Percentiles rank a stretch among this genome's conserved stretches.
These are phyloP conservation scores for Dufourea novaeangliae DNA, from an alignment of 1,140 invertebrate genomes.

Conservation along the genomic window DNA sequence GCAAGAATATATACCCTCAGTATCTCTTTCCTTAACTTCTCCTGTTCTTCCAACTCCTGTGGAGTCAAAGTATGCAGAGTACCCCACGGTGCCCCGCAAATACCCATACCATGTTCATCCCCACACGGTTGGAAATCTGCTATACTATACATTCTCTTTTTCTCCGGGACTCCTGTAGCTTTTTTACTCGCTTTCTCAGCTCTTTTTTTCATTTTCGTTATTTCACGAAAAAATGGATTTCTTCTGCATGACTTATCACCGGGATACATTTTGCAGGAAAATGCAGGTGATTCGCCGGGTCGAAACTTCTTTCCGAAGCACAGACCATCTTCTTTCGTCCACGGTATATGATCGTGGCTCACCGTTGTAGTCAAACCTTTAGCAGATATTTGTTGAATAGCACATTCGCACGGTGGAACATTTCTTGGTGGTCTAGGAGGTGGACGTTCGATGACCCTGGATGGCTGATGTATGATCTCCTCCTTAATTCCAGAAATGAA, in stretches of 20 bases:
- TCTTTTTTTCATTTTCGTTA: constrained; percentile 28
- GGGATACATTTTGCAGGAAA: constrained; percentile 60
- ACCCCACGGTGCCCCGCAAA: constrained; percentile 60
- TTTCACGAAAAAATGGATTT: constrained; percentile 58
- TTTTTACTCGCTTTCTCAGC: background rate
- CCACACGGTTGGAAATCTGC: constrained; percentile 60
- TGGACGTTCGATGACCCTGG: constrained; percentile 41
- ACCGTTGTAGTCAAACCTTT: constrained; percentile 19
- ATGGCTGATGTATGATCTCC: constrained; percentile 52
- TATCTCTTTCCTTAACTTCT: constrained; percentile 52
- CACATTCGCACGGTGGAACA: constrained; percentile 69
- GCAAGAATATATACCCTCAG: constrained; percentile 31
- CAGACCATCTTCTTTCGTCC: constrained; percentile 51
- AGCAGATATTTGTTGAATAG: constrained; percentile 51
- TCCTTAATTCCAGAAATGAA: constrained; percentile 60
- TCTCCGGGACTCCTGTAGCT: background rate
- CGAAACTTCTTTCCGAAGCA: constrained; percentile 69
- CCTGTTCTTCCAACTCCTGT: constrained; percentile 48
- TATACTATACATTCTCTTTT: constrained; percentile 59
- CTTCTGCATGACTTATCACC: constrained; percentile 58
- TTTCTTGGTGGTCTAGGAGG: constrained; percentile 51
- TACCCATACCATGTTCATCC: constrained; percentile 58
- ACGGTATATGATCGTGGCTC: constrained; percentile 56
- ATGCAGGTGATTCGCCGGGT: constrained; percentile 43
- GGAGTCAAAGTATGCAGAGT: constrained; percentile 46